These are phyloP conservation scores for Lathamus discolor DNA, from an alignment of 2,113 vertebrate species.

Conservation along the genomic window DNA sequence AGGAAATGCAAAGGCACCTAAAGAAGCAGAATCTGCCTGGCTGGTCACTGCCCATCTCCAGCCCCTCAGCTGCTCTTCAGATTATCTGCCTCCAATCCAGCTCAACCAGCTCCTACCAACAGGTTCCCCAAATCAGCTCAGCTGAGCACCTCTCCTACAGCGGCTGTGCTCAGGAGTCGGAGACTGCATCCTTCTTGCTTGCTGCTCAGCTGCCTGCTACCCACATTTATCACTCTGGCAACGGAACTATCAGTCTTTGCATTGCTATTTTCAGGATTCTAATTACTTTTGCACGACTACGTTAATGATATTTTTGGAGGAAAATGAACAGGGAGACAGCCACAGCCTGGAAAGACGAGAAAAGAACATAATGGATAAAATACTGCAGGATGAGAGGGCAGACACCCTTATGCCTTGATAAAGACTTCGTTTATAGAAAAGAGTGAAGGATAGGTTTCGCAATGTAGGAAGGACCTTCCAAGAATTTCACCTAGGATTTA, in stretches of 20 bases:
- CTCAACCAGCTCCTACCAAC: not conserved
- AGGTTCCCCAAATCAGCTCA: fast-evolving
- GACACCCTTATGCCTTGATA: not conserved
- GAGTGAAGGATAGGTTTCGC: not conserved
- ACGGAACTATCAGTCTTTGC: not conserved
- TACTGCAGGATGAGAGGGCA: not conserved
- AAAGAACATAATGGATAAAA: not conserved
- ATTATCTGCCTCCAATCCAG: not conserved
- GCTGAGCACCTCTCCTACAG: not conserved
- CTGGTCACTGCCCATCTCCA: fast-evolving
- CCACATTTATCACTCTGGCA: not conserved
- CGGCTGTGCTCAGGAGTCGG: not conserved
- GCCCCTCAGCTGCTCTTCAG: not conserved
- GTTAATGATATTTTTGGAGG: not conserved
- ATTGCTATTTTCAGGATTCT: not conserved
- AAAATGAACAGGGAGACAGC: not conserved
- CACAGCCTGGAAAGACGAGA: not conserved
- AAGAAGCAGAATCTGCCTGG: not conserved
- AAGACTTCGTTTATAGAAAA: not conserved
- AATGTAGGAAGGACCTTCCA: not conserved
- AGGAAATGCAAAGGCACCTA: not conserved
- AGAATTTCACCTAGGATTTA: not conserved
- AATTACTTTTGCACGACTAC: not conserved
- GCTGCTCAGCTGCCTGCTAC: not conserved
- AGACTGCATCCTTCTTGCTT: not conserved